Percentiles rank a stretch among this genome's conserved stretches.
Conservation (phyloP, 2,797 vertebrate species). For the Coregonus suidteri region DNA sequence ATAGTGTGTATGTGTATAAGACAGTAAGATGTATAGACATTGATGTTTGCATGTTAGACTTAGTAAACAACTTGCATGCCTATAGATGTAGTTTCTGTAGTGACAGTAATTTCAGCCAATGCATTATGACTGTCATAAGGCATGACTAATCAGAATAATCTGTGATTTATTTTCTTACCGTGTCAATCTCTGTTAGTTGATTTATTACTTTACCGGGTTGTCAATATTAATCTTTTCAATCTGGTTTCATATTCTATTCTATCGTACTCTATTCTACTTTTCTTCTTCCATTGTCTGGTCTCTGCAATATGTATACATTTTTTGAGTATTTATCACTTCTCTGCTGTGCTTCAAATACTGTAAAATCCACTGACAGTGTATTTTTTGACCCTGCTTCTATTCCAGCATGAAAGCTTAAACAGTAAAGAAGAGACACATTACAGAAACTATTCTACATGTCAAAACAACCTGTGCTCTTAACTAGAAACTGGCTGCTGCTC, state of each 20-base stretch:
- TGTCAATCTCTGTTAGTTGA: neutral
- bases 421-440: neutral
- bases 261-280: neutral
- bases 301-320: neutral
- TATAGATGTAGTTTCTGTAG: neutral
- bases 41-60: slow-evolving; percentile 2
- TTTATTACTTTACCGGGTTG: neutral
- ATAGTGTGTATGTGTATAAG: neutral
- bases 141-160: neutral
- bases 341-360: neutral
- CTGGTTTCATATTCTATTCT: neutral
- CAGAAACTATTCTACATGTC: neutral
- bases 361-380: neutral
- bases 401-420: neutral
- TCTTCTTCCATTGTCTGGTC: neutral
- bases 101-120: neutral
- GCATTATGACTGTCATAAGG: neutral
- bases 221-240: neutral
- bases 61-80: neutral
- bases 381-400: neutral
- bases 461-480: neutral
- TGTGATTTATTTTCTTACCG: neutral
- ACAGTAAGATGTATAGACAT: neutral
- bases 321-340: neutral
- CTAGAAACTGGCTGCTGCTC: neutral